Conservation (phyloP, 2,797 vertebrate species). For the Gila robusta region DNA sequence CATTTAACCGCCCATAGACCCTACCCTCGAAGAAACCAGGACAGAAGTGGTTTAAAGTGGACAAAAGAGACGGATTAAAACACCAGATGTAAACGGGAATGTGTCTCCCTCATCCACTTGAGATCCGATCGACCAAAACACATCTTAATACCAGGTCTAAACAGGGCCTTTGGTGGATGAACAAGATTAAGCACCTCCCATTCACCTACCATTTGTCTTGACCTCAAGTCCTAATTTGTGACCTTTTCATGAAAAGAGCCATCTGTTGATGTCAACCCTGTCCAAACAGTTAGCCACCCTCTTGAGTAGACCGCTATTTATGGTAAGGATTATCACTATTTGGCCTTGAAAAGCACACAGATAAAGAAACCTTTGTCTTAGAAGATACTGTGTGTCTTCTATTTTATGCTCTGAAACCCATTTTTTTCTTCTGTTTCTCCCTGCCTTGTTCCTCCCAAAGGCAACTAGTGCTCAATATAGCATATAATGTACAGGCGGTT, state of each 20-base stretch:
- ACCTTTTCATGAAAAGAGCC: conserved; percentile 9
- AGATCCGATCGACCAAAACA: too few relatives aligned
- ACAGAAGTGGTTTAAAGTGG: too few relatives aligned
- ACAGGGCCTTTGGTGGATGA: neutral
- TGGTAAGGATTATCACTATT: conserved; percentile 30
- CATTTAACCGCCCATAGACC: too few relatives aligned
- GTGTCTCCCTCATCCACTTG: too few relatives aligned
- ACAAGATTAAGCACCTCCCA: neutral
- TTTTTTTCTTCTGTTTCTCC: conserved; percentile 27
- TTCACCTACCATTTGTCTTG: neutral
- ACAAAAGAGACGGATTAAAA: too few relatives aligned
- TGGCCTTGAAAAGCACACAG: conserved; percentile 39
- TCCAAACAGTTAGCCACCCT: neutral
- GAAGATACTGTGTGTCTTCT: neutral
- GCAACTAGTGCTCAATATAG: conserved; percentile 33
- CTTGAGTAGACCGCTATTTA: neutral
- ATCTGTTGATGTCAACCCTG: neutral
- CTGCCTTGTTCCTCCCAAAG: conserved; percentile 21
- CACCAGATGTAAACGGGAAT: too few relatives aligned
- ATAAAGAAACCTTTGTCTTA: conserved; percentile 35
- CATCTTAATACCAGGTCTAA: too few relatives aligned
- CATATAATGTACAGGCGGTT: conserved; percentile 35
- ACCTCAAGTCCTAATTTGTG: conserved; percentile 2
- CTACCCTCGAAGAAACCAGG: too few relatives aligned
- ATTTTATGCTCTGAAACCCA: neutral